A percentile compares a stretch with the other conserved stretches of the same genome.
Conservation (phyloP, 2,888 invertebrate species). For the Archips xylosteana region DNA sequence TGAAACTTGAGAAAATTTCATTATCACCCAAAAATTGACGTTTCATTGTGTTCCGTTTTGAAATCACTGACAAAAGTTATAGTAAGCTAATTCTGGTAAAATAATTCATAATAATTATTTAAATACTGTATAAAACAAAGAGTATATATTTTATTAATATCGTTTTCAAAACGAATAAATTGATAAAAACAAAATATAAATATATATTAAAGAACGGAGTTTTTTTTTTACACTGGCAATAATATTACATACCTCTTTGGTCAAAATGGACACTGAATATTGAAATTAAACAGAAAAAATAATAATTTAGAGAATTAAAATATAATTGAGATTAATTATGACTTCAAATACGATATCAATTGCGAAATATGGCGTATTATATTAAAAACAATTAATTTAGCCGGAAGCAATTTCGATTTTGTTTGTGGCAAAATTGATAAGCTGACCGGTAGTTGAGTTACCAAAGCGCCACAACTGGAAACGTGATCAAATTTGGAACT, state of each 20-base stretch:
- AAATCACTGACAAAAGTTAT: background rate
- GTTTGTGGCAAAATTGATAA: conserved; percentile 2
- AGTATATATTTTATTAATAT: background rate
- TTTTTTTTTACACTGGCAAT: background rate
- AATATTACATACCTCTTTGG: background rate
- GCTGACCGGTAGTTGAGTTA: conserved; percentile 42
- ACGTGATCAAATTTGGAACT: conserved; percentile 67
- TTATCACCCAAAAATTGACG: conserved; percentile 59
- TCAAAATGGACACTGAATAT: background rate
- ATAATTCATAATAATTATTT: background rate
- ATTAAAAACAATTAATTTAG: background rate
- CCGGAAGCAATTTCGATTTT: background rate
- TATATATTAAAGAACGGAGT: background rate
- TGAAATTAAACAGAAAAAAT: background rate
- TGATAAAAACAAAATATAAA: background rate
- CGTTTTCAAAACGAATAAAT: no score
- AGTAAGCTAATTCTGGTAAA: background rate
- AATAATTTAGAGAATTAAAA: background rate
- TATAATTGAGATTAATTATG: background rate
- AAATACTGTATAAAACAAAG: background rate
- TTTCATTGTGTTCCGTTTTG: conserved; percentile 45
- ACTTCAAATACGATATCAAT: background rate
- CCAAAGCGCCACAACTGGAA: conserved; percentile 59
- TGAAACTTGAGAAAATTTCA: conserved; percentile 50
- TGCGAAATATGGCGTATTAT: background rate